A percentile compares a stretch with the other conserved stretches of the same genome.
Conservation (phyloP, 2,888 invertebrate species). For the Cryptus viduatorius region DNA sequence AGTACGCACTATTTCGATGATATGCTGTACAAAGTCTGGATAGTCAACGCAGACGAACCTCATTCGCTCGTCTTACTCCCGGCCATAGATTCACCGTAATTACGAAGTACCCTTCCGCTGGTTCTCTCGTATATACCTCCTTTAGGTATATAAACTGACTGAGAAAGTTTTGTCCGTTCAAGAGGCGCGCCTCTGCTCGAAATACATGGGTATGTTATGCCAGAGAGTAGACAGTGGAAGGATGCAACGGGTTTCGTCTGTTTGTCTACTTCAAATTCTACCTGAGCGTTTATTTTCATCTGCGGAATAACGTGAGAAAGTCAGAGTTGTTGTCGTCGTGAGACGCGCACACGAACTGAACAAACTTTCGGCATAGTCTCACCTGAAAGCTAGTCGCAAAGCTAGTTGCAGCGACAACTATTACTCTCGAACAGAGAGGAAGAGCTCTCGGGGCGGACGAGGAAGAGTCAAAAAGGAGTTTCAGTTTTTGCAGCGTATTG, state of each 20-base stretch:
- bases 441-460: not conserved
- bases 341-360: not conserved
- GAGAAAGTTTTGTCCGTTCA: constrained; percentile 46
- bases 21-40: constrained; percentile 66
- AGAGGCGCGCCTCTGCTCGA: not conserved
- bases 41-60: constrained; percentile 9
- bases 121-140: constrained; percentile 11
- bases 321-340: not conserved
- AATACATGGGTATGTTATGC: constrained; percentile 9
- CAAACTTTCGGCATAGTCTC: constrained; percentile 3
- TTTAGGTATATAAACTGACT: not conserved
- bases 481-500: not conserved
- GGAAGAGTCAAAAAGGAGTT: not conserved
- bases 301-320: constrained; percentile 26
- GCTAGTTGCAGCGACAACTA: not conserved
- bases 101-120: constrained; percentile 68
- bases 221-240: not conserved
- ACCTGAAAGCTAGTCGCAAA: not conserved
- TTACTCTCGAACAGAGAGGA: not conserved
- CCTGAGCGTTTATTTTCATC: constrained; percentile 21
- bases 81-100: constrained; percentile 77
- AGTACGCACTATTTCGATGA: constrained; percentile 77
- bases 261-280: constrained; percentile 19
- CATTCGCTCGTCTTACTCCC: constrained; percentile 59
- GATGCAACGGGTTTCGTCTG: not conserved